A percentile compares a stretch with the other conserved stretches of the same genome.
These are phyloP conservation scores for Mechanitis messenoides DNA, from an alignment of 2,888 invertebrate genomes.

Conservation along the genomic window DNA sequence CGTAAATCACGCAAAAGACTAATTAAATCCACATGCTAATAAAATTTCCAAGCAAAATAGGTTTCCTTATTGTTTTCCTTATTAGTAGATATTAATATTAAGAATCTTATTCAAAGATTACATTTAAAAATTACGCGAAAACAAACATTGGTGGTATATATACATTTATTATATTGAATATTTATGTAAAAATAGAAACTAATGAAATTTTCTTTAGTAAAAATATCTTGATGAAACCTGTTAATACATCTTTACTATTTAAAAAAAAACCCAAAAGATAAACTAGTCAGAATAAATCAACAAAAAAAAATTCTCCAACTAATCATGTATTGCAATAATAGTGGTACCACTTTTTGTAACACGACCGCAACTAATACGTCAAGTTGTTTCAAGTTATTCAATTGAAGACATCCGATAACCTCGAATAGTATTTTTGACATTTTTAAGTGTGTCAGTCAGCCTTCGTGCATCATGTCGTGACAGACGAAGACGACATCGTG, in stretches of 20 bases:
- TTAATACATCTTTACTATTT: not conserved
- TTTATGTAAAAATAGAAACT: not conserved
- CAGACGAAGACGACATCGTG: slow-evolving; percentile 73
- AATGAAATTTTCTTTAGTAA: not conserved
- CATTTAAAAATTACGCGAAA: no score
- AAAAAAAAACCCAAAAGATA: no score
- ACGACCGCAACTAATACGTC: not conserved
- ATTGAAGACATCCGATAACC: slow-evolving; percentile 56
- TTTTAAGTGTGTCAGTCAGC: slow-evolving; percentile 74
- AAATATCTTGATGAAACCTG: not conserved
- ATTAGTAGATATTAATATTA: slow-evolving; percentile 2
- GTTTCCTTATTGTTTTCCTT: slow-evolving; percentile 17
- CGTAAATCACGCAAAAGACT: slow-evolving; percentile 15
- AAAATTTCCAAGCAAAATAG: slow-evolving; percentile 12
- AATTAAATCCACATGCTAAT: slow-evolving; percentile 14
- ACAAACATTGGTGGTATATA: no score
- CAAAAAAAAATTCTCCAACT: not conserved
- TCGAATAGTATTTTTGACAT: slow-evolving; percentile 66
- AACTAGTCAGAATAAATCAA: no score
- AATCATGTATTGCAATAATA: slow-evolving; percentile 11
- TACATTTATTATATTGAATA: slow-evolving; percentile 7
- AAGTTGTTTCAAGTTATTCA: slow-evolving; percentile 31
- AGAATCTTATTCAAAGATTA: slow-evolving; percentile 12
- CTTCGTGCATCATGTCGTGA: slow-evolving; percentile 64
- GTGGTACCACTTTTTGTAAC: slow-evolving; percentile 7